Evolutionary conservation across 1,140 invertebrate genomes (phyloP).

Genomic region (Daktulosphaira vitifoliae): DNA sequence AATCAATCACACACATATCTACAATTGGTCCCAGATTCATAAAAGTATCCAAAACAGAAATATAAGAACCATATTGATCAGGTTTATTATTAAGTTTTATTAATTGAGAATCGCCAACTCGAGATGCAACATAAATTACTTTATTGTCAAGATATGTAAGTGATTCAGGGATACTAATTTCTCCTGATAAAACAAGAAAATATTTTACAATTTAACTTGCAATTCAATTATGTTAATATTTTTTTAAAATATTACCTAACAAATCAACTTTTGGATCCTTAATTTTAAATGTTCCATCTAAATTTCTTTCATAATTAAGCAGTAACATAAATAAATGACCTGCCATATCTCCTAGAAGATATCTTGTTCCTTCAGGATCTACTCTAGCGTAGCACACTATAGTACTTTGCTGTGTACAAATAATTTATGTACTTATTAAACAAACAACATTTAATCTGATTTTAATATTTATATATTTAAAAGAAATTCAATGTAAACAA

Average conservation of each 20-base stretch:
- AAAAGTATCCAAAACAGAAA: slow-evolving; percentile 90
- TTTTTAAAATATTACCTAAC: slow-evolving; percentile 52
- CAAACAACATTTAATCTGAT: neutral
- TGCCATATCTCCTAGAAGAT: slow-evolving; percentile 88
- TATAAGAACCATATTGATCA: slow-evolving; percentile 81
- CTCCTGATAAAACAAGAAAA: slow-evolving; percentile 48
- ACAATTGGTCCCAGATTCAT: slow-evolving; percentile 95
- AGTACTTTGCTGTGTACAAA: slow-evolving; percentile 65
- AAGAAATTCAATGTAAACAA: too few species aligned
- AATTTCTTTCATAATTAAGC: slow-evolving; percentile 72
- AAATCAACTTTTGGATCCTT: slow-evolving; percentile 90
- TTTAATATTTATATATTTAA: neutral
- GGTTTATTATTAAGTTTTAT: slow-evolving; percentile 79
- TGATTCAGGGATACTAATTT: slow-evolving; percentile 95
- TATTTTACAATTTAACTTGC: neutral
- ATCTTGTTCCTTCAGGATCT: slow-evolving; percentile 81
- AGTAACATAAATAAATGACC: slow-evolving; percentile 96
- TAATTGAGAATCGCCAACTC: slow-evolving; percentile 92
- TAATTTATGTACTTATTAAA: too few species aligned
- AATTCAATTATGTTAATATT: too few species aligned
- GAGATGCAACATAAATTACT: slow-evolving; percentile 93
- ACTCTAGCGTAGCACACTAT: slow-evolving; percentile 92
- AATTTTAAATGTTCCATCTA: slow-evolving; percentile 64
- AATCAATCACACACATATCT: slow-evolving; percentile 95
- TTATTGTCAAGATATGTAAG: slow-evolving; percentile 99